Percentiles rank a stretch among this genome's conserved stretches.
phyloP scores from a whole-genome alignment of 1,140 invertebrate genomes.

The Trachymyrmex septentrionalis region DNA sequence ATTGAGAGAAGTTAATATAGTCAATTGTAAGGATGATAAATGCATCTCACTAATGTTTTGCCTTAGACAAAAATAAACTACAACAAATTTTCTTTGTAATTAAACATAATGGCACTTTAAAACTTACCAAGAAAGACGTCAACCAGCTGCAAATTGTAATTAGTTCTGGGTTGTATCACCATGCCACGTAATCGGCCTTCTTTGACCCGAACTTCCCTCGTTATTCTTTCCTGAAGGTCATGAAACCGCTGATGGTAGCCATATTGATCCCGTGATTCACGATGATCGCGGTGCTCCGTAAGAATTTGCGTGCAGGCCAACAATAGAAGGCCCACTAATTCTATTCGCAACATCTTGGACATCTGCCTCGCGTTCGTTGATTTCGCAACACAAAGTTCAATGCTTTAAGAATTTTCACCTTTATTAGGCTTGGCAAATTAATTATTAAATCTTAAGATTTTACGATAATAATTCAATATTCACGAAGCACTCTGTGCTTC shows the following conservation, averaged over 20 bases:
- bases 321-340: slow-evolving; percentile 79
- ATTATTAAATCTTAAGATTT: neutral
- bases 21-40: too few species aligned
- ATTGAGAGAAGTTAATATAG: too few species aligned
- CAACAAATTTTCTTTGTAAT: neutral
- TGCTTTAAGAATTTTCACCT: neutral
- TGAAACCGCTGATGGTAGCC: slow-evolving; percentile 70
- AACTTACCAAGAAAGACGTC: slow-evolving; percentile 84
- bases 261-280: slow-evolving; percentile 77
- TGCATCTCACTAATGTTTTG: too few species aligned
- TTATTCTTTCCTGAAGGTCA: slow-evolving; percentile 73
- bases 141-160: slow-evolving; percentile 79
- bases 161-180: slow-evolving; percentile 79
- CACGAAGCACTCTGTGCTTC: neutral
- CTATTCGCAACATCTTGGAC: slow-evolving; percentile 81
- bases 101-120: neutral
- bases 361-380: slow-evolving; percentile 66
- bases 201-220: slow-evolving; percentile 82
- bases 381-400: neutral
- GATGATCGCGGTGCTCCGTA: slow-evolving; percentile 80
- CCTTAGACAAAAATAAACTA: too few species aligned
- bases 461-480: neutral
- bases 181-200: slow-evolving; percentile 82
- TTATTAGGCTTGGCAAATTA: neutral
- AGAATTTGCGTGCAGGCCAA: slow-evolving; percentile 82